A percentile compares a stretch with the other conserved stretches of the same genome.
phyloP scores from a whole-genome alignment of 2,888 invertebrate genomes.

The Brachylomia viminalis region DNA sequence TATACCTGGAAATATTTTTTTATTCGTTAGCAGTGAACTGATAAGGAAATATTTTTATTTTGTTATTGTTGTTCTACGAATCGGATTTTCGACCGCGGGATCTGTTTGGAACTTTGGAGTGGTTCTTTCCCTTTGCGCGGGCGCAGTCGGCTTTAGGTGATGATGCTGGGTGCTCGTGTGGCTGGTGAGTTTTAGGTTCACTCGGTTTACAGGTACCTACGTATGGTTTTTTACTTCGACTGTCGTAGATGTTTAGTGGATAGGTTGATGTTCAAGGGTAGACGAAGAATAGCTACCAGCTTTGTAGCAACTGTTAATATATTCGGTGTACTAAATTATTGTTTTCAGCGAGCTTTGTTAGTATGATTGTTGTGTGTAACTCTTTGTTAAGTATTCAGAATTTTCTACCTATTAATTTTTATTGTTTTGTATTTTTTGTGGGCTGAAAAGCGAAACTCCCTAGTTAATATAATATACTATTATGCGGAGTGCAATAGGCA shows the following conservation, averaged over 20 bases:
- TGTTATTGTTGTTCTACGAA: conserved; percentile 59
- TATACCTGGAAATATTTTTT: conserved; percentile 65
- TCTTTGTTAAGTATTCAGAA: neutral
- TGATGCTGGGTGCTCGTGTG: conserved; percentile 15
- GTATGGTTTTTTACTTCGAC: neutral
- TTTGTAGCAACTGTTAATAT: neutral
- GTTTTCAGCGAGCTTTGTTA: neutral
- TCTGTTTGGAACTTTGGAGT: conserved; percentile 17
- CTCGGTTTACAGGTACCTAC: neutral
- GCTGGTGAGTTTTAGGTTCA: conserved; percentile 3
- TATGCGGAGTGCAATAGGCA: neutral
- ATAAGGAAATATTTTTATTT: conserved; percentile 60
- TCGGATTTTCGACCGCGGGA: conserved; percentile 49
- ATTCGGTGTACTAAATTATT: neutral
- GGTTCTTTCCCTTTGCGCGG: conserved; percentile 29
- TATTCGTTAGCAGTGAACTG: conserved; percentile 49
- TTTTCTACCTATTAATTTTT: neutral
- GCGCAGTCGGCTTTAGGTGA: conserved; percentile 10
- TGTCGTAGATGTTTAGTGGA: neutral
- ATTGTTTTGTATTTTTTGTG: neutral
- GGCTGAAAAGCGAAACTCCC: neutral
- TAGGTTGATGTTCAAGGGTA: neutral
- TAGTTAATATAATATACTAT: neutral
- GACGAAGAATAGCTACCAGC: neutral
- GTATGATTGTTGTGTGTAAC: neutral